Conservation (phyloP, 1,140 invertebrate species). For the Planococcus citri region DNA sequence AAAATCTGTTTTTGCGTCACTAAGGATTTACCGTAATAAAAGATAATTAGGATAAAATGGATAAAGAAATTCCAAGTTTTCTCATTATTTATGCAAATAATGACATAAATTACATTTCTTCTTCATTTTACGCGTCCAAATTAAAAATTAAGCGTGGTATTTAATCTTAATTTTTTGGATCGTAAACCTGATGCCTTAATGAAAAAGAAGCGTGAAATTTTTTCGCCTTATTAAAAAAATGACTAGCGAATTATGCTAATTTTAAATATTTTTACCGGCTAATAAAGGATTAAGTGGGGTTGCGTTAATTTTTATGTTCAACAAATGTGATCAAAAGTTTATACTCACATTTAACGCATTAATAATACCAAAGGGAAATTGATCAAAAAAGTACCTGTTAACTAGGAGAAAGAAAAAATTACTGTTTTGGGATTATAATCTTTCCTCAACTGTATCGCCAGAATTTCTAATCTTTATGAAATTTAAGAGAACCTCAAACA, state of each 20-base stretch:
- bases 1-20: slow-evolving; percentile 6
- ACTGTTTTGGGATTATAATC: too few species aligned
- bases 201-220: slow-evolving; percentile 7
- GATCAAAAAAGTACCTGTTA: too few species aligned
- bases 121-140: slow-evolving; percentile 6
- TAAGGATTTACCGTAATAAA: slow-evolving; percentile 7
- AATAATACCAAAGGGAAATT: too few species aligned
- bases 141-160: slow-evolving; percentile 1
- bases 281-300: neutral
- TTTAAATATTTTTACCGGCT: neutral
- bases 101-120: slow-evolving; percentile 8
- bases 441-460: too few species aligned
- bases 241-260: neutral
- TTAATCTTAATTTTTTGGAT: slow-evolving; percentile 8
- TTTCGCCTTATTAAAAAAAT: slow-evolving; percentile 4
- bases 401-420: too few species aligned
- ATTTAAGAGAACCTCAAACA: too few species aligned
- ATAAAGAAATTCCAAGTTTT: slow-evolving; percentile 8
- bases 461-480: too few species aligned
- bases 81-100: slow-evolving; percentile 8
- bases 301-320: neutral
- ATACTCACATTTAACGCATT: neutral
- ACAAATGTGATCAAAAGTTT: neutral
- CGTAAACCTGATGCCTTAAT: slow-evolving; percentile 6
- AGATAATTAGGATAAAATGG: slow-evolving; percentile 7